Base-by-base conservation (phyloP, 2,113 vertebrate species). In the Microtus ochrogaster region DNA sequence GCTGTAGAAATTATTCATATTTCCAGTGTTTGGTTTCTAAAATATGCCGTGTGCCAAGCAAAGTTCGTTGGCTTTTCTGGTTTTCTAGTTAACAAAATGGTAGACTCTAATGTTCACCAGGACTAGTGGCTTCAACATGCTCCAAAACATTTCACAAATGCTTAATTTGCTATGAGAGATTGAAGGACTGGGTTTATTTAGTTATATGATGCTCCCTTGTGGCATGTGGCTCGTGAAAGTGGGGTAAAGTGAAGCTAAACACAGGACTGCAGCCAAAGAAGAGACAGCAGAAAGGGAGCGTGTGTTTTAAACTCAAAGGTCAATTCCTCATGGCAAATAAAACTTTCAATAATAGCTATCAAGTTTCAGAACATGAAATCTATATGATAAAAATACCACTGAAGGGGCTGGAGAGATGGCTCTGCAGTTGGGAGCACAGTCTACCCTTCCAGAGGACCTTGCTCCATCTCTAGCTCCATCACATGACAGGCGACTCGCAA, bases 271-370 rank as follows among this genome's bases (percentile, higher is more conserved):
- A 82, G 24, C 16, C 81, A 86, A 82, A 85, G 68, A 92, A 30
- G 44, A 28, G 89, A 87, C 8, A 76, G 36, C 30, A 85, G 8
- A 94, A 86, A 89, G 24, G 14, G 93, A 49, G 16, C 3, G 6
- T 13, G 68, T 16, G 11, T 65, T 68, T 90, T 87, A 78, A 93
- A 78, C 72, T 93, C 87, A 55, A 55, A 87, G 24, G 82, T 88
- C 61, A n/a, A 79, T 41, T 94, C 89, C 58, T 93, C 58, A 14
- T 24, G 24, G 73, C 52, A 94, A 93, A 93, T 95, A 90, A 94
- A 97, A 73, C 73, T 85, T 81, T 92, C 87, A 76, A 44, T 72
- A 85, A 79, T 74, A 92, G 26, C 19, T 89, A 63, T 65, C 21
- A 22, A 44, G n/a, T 76, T 89, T 47, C n/a, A 92, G 58, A 92